Conservation (phyloP, 1,140 invertebrate genomes). For the Bicyclus anynana region DNA sequence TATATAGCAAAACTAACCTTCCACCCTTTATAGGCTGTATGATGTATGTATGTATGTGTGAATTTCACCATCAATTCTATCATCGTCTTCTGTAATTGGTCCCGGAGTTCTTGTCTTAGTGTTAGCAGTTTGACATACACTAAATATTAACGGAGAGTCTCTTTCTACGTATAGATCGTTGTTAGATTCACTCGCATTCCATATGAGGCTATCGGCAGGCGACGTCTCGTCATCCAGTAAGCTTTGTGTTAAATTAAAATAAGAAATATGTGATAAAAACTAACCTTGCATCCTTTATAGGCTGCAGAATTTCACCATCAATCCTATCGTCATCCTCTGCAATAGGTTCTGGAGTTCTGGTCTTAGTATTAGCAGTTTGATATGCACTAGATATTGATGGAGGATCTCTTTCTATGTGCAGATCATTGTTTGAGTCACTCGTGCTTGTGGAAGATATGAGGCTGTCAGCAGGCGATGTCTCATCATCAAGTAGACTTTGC, state of each 20-base stretch:
- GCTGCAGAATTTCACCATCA: conserved; percentile 56
- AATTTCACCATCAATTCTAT: conserved; percentile 63
- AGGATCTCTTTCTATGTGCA: conserved; percentile 68
- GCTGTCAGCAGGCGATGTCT: conserved; percentile 88
- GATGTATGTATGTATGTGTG: too few relatives aligned
- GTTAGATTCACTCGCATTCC: too few relatives aligned
- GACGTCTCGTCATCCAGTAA: too few relatives aligned
- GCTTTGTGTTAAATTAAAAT: too few relatives aligned
- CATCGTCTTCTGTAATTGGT: conserved; percentile 51
- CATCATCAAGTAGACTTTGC: conserved; percentile 83
- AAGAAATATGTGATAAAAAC: not conserved
- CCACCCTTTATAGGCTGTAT: conserved; percentile 49
- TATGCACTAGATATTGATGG: conserved; percentile 70
- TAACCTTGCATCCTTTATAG: conserved; percentile 53
- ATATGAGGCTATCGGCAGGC: too few relatives aligned
- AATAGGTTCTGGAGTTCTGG: conserved; percentile 52
- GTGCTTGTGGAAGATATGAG: conserved; percentile 84
- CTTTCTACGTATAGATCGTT: too few relatives aligned
- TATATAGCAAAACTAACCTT: conserved; percentile 32
- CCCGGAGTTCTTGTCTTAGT: conserved; percentile 64
- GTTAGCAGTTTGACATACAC: conserved; percentile 73
- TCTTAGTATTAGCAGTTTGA: conserved; percentile 71
- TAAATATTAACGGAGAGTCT: conserved; percentile 62
- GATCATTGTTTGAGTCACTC: conserved; percentile 80
- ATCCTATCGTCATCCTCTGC: conserved; percentile 58